Evolutionary conservation across 2,113 vertebrate genomes (phyloP).

Genomic region (Muntiacus reevesi): DNA sequence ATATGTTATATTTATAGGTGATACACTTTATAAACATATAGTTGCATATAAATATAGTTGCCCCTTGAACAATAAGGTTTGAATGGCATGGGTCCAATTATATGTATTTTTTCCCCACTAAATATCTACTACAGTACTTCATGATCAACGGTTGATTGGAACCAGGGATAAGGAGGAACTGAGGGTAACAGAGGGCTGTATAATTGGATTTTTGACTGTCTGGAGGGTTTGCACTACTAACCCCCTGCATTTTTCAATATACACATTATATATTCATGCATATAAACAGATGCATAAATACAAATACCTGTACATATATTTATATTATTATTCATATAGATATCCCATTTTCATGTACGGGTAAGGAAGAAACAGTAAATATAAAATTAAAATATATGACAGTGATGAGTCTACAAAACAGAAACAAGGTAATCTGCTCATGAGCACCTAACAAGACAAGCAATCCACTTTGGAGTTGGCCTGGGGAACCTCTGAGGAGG

Average conservation of each 20-base stretch:
- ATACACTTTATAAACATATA: not conserved
- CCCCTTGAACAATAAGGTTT: not conserved
- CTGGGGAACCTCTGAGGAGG: not conserved
- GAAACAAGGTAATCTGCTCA: not conserved
- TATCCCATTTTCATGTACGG: not conserved
- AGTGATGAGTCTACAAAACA: not conserved
- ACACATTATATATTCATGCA: not conserved
- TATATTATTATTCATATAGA: not conserved
- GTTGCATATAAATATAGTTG: not conserved
- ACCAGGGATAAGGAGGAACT: not conserved
- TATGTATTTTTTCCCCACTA: not conserved
- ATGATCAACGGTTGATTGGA: not conserved
- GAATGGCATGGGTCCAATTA: not conserved
- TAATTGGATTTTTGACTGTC: not conserved
- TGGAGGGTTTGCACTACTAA: not conserved
- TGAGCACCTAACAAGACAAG: not conserved
- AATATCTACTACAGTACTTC: not conserved
- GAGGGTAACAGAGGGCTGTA: not conserved
- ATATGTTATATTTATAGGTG: not conserved
- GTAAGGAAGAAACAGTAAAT: not conserved
- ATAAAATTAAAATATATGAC: slow-evolving; percentile 16
- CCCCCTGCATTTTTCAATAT: not conserved
- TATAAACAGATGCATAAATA: not conserved
- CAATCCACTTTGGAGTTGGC: not conserved
- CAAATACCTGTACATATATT: not conserved